Percentiles rank a stretch among this genome's conserved stretches.
Conservation (phyloP, 1,140 invertebrate species). For the Melanaphis sacchari region DNA sequence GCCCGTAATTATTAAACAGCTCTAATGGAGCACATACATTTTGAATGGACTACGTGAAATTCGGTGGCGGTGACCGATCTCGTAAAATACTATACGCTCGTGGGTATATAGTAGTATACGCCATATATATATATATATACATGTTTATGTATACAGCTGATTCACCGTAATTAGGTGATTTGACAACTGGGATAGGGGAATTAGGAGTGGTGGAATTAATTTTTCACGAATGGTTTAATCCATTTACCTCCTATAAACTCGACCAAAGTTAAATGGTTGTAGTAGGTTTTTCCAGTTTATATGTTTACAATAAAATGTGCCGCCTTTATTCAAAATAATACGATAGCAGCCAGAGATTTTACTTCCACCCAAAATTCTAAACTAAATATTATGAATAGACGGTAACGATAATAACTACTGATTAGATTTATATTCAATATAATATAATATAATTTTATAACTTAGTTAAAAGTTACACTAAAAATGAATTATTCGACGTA, state of each 20-base stretch:
- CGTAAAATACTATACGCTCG: not conserved
- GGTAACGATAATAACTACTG: not conserved
- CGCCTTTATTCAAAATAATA: too few species aligned
- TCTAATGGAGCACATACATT: not conserved
- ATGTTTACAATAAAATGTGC: not conserved
- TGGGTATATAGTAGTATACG: not conserved
- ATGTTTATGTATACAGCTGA: not conserved
- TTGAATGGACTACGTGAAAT: not conserved
- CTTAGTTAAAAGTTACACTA: not conserved
- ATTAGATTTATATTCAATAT: not conserved
- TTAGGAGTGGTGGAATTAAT: not conserved
- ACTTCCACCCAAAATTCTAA: not conserved
- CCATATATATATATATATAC: not conserved
- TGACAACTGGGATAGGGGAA: not conserved
- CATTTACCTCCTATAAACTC: not conserved
- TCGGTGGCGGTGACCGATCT: not conserved
- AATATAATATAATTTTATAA: not conserved
- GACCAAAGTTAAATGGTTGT: not conserved
- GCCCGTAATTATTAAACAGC: not conserved
- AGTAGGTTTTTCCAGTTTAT: not conserved
- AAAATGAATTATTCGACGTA: not conserved
- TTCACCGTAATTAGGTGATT: not conserved
- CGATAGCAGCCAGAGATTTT: not conserved
- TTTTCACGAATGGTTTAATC: conserved; percentile 10
- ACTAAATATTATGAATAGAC: not conserved